Conservation (phyloP, 1,140 invertebrate species). For the Thaumetopoea pityocampa region DNA sequence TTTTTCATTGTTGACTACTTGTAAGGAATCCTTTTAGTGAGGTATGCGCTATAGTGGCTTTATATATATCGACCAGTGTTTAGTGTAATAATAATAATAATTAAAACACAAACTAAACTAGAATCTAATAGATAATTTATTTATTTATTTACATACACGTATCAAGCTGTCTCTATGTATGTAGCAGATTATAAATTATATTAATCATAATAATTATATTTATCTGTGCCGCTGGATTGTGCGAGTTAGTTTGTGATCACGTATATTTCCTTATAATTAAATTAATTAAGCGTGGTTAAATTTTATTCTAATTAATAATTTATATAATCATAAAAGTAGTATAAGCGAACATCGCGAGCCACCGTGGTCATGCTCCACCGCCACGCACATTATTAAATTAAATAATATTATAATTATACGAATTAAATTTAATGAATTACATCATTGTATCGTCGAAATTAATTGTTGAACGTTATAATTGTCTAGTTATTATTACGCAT, state of each 20-base stretch:
- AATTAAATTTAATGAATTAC: constrained; percentile 42
- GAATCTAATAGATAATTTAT: constrained; percentile 11
- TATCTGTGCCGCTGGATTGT: constrained; percentile 10
- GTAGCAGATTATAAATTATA: constrained; percentile 19
- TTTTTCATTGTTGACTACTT: constrained; percentile 71
- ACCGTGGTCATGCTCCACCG: constrained; percentile 32
- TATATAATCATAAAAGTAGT: constrained; percentile 17
- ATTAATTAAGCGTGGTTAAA: constrained; percentile 17
- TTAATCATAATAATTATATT: constrained; percentile 9
- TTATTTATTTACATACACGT: constrained; percentile 15
- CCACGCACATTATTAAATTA: constrained; percentile 55
- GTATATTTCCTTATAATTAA: constrained; percentile 20
- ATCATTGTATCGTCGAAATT: constrained; percentile 64
- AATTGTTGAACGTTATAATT: constrained; percentile 69
- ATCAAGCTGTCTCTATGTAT: constrained; percentile 21
- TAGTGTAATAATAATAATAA: constrained; percentile 13
- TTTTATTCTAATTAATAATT: constrained; percentile 16
- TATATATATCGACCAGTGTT: constrained; percentile 24
- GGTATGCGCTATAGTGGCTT: constrained; percentile 32
- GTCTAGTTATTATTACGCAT: constrained; percentile 65
- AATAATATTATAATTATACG: constrained; percentile 58
- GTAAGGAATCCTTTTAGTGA: constrained; percentile 47
- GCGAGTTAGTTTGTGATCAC: constrained; percentile 12
- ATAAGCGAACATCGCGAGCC: constrained; percentile 16
- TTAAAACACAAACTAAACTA: constrained; percentile 5